phyloP scores from a whole-genome alignment of 2,797 vertebrate genomes.

The Ibycter americanus region DNA sequence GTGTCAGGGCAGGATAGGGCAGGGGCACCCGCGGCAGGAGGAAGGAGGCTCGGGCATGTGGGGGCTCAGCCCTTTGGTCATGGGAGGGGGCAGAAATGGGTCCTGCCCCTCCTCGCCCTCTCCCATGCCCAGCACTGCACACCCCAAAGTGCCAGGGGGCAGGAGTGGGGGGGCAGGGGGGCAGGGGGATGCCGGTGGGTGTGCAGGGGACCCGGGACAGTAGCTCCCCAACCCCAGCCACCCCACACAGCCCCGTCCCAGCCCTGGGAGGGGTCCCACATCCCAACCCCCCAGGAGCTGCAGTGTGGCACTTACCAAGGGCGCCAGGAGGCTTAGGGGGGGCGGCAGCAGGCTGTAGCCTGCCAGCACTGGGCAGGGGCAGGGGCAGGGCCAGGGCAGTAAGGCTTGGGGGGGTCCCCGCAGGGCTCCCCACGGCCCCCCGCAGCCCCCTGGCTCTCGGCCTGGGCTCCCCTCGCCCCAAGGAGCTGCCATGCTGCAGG shows the following conservation, averaged over 20 bases:
- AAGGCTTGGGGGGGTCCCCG: background rate
- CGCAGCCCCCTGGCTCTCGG: background rate
- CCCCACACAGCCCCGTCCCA: background rate
- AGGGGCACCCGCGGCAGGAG: rapidly evolving
- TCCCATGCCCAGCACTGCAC: rapidly evolving
- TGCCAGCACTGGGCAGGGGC: background rate
- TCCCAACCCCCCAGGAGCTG: rapidly evolving
- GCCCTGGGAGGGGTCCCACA: rapidly evolving
- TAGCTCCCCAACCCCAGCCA: background rate
- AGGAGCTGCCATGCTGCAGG: conserved; percentile 28
- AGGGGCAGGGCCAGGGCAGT: background rate
- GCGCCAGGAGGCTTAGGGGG: background rate
- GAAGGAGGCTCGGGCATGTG: background rate
- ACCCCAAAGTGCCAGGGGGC: too few species aligned
- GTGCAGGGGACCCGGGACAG: background rate
- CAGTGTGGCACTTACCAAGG: background rate
- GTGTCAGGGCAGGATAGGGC: background rate
- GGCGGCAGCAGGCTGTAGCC: background rate
- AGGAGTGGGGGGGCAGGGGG: rapidly evolving
- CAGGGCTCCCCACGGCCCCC: background rate
- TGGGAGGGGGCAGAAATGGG: background rate
- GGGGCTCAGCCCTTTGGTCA: rapidly evolving
- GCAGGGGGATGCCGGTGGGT: background rate
- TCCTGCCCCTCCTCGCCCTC: rapidly evolving
- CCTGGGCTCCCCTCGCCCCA: background rate